Evolutionary conservation across 2,888 invertebrate species (phyloP), one percentile per base, ranked within the genome.

Genomic region (Drosophila formosana): DNA sequence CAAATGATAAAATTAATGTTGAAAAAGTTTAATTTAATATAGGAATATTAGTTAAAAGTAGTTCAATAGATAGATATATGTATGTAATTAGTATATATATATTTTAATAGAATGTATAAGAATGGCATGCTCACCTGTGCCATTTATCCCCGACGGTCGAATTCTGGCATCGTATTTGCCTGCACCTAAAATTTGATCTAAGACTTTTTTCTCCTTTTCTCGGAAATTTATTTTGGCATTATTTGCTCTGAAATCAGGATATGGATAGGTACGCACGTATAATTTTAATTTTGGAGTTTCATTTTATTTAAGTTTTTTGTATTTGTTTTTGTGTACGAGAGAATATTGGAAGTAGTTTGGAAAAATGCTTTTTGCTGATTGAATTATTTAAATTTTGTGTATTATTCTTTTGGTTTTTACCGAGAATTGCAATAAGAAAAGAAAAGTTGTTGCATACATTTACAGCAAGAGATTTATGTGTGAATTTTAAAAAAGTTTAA

Each of bases 111-210:
- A 46, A 26, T 13, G 11, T 25, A 11, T 23, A n/a, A 5, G 45
- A 30, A 41, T 8, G 26, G 47, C 62, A 62, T 75, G 60, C 91
- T 95, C 94, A 97, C 98, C 98, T 95, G 97, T 97, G 92, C 97
- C 97, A 93, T 98, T 98, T 93, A 97, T 96, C 88, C 98, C 98
- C 62, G 97, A 97, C 60, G 98, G 98, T 91, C 98, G 94, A 92
- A 98, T 98, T 91, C 98, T 94, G 79, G 97, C 97, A 93, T 98
- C 98, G 94, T 98, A 98, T 84, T 96, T 95, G 81, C 96, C 96
- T 74, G 96, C 96, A 77, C 97, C 97, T 91, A 98, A 94, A 93
- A 98, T 98, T 93, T 96, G 96, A 93, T 98, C 98, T 93, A 98
- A 94, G 90, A 98, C 97, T 93, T 97, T 96, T 93, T 98, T 98